A percentile compares a stretch with the other conserved stretches of the same genome.
phyloP scores from a whole-genome alignment of 2,888 invertebrate species.

The Panopea generosa region DNA sequence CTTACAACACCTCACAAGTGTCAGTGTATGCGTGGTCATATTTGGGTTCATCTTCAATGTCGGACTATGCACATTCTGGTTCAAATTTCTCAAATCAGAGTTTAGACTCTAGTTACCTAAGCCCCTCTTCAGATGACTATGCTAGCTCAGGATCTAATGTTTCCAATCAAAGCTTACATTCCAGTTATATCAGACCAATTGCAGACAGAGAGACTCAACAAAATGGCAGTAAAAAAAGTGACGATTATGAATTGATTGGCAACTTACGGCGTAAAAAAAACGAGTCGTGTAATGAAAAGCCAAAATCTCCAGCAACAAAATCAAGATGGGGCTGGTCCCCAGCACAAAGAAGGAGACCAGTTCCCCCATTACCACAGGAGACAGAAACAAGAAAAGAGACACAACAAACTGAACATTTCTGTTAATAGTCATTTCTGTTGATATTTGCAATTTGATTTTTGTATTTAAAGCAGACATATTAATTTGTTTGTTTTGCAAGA shows the following conservation, averaged over 20 bases:
- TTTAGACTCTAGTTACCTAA: background rate
- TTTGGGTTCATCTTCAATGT: slow-evolving; percentile 8
- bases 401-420: too few species aligned
- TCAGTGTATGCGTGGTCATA: slow-evolving; percentile 34
- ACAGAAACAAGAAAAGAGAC: too few species aligned
- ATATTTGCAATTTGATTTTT: too few species aligned
- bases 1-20: slow-evolving; percentile 7
- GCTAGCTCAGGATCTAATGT: too few species aligned
- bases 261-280: slow-evolving; percentile 7
- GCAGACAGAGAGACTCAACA: too few species aligned
- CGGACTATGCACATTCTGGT: background rate
- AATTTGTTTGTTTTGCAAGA: too few species aligned
- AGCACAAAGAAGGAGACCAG: slow-evolving; percentile 20
- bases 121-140: background rate
- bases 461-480: too few species aligned
- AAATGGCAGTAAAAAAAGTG: too few species aligned
- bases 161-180: too few species aligned
- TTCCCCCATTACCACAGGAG: slow-evolving; percentile 29
- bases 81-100: background rate
- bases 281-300: background rate
- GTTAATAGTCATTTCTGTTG: too few species aligned
- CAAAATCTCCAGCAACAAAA: too few species aligned
- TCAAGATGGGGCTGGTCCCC: slow-evolving; percentile 2
- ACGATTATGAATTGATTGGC: slow-evolving; percentile 24
- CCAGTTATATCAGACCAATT: too few species aligned